Evolutionary conservation across 2,797 vertebrate genomes (phyloP).

Genomic region (Phrynocephalus forsythii): DNA sequence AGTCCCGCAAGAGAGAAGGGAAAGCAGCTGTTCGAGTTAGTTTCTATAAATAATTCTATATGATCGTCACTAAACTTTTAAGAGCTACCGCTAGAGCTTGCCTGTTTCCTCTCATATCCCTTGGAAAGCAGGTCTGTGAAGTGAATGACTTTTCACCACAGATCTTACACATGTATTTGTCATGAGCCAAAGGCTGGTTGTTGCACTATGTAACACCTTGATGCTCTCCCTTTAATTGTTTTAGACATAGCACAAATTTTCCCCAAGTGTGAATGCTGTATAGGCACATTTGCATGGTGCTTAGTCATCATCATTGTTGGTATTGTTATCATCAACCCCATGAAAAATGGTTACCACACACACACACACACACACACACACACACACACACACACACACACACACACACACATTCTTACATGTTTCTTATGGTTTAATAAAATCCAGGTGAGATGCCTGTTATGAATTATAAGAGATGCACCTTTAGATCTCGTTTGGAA

Average conservation of each 20-base stretch:
- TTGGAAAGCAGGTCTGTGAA: constrained; percentile 54
- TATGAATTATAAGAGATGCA: neutral
- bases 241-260: constrained; percentile 13
- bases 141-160: constrained; percentile 31
- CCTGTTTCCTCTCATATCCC: constrained; percentile 29
- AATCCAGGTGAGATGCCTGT: neutral
- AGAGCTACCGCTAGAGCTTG: constrained; percentile 40
- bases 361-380: no score
- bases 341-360: neutral
- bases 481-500: neutral
- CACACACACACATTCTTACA: no score
- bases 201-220: neutral
- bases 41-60: constrained; percentile 72
- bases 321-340: no score
- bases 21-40: constrained; percentile 71
- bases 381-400: no score
- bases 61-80: constrained; percentile 64
- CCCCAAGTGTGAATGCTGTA: neutral
- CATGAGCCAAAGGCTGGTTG: neutral
- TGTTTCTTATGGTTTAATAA: constrained; percentile 3
- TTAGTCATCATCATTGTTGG: neutral
- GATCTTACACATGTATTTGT: constrained; percentile 12
- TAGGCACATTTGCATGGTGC: neutral
- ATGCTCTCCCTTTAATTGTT: constrained; percentile 14
- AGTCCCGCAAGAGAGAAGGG: constrained; percentile 65